These are phyloP conservation scores for Mungos mungo DNA, from an alignment of 2,113 vertebrate genomes.

Conservation along the genomic window DNA sequence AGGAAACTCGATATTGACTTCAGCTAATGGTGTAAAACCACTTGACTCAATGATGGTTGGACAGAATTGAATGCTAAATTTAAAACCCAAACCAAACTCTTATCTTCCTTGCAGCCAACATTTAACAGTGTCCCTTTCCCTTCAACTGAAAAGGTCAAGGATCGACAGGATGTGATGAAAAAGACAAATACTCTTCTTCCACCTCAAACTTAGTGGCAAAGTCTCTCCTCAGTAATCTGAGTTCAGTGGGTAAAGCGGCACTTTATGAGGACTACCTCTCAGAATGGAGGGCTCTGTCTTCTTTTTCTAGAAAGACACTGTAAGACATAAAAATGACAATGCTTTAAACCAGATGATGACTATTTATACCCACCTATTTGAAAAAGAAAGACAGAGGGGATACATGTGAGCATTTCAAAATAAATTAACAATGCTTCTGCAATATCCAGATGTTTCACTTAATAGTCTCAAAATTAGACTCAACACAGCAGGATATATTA, in stretches of 20 bases:
- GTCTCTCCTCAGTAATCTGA: background rate
- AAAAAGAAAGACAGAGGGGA: constrained; percentile 20
- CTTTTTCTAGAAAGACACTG: background rate
- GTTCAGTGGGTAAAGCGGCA: background rate
- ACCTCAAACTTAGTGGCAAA: background rate
- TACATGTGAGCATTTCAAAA: background rate
- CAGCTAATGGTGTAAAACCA: constrained; percentile 59
- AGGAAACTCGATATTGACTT: constrained; percentile 42
- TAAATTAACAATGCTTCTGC: background rate
- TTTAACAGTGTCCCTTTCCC: constrained; percentile 1
- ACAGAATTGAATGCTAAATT: constrained; percentile 37
- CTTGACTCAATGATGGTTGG: background rate
- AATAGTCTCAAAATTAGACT: constrained; percentile 28
- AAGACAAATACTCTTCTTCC: background rate
- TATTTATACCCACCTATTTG: background rate
- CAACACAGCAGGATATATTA: background rate
- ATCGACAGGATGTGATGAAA: constrained; percentile 34
- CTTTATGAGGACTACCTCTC: background rate
- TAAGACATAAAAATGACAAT: constrained; percentile 11
- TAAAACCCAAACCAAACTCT: constrained; percentile 27
- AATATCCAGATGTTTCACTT: constrained; percentile 24
- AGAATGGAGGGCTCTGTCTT: background rate
- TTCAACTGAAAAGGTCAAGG: constrained; percentile 43
- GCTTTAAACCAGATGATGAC: background rate
- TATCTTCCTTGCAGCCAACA: background rate